Evolutionary conservation across 1,140 invertebrate genomes (phyloP), one percentile per base, ranked within the genome.

Genomic region (Leptinotarsa defecta): DNA sequence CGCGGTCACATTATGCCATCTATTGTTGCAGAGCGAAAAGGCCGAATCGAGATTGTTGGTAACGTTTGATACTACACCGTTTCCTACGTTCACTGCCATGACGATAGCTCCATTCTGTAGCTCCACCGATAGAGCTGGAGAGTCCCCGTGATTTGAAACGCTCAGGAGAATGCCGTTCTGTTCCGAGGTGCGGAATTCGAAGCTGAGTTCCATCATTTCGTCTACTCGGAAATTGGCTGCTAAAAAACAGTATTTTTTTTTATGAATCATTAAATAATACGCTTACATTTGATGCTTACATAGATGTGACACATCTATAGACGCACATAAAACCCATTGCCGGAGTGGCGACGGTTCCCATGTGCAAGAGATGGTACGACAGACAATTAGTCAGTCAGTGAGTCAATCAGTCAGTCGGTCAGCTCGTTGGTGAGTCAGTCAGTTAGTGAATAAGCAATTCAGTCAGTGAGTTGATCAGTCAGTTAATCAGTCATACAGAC

Each of bases 101-200:
- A 92, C 87, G 4, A 95, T 91, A 85, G 91, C 92, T 78, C 94
- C 94, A 85, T 93, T 91, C 79, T 91, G 87, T 1, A 96, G 83
- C 86, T 95, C 94, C 8, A 96, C 81, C 0, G 94, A 93, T 3
- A 96, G 83, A 0, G 92, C 91, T 15, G 93, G 92, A 19, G 86
- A 86, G 17, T 89, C 90, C 17, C 81, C 82, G 0, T 88, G 87
- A 74, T 91, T 90, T 52, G 91, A 91, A 5, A 94, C 89, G 19
- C 91, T 93, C 3, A 97, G 82, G 15, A 98, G 85, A 11, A 97
- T 88, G 3, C 96, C 96, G 70, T 92, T 92, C 69, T 92, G 87
- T 84, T 95, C 92, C 1, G 92, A 92, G 8, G 94, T 96, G 76
- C 94, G 88, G 84, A 97, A 97, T 84, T 96, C 92, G 52, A 97